A percentile compares a stretch with the other conserved stretches of the same genome.
These are phyloP conservation scores for Horisme vitalbata DNA, from an alignment of 2,888 invertebrate genomes.

Conservation along the genomic window DNA sequence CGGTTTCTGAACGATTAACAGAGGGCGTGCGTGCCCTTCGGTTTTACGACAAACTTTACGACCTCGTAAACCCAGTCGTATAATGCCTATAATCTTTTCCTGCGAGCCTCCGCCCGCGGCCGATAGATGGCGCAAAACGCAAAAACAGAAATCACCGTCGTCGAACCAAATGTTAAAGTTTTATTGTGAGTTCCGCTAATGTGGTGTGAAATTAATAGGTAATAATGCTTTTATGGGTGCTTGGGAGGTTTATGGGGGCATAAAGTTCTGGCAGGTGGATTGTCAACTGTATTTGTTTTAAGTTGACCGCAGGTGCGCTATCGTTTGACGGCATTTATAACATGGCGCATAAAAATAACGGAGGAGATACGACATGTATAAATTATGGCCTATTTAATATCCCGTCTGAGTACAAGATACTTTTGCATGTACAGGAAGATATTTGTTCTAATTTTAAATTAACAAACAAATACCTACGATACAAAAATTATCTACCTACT, in stretches of 20 bases:
- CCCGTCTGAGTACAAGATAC: constrained; percentile 14
- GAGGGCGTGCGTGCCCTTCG: constrained; percentile 82
- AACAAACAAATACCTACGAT: no score
- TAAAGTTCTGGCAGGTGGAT: constrained; percentile 73
- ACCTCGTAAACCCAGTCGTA: constrained; percentile 76
- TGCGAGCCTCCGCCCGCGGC: constrained; percentile 52
- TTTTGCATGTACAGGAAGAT: constrained; percentile 1
- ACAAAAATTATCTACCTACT: no score
- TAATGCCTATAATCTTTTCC: constrained; percentile 81
- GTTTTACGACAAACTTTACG: constrained; percentile 80
- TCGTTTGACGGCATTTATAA: constrained; percentile 49
- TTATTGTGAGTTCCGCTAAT: constrained; percentile 82
- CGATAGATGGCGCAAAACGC: constrained; percentile 75
- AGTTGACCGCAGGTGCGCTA: constrained; percentile 62
- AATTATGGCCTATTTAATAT: constrained; percentile 28
- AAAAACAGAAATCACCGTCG: constrained; percentile 75
- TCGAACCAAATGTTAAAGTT: constrained; percentile 75
- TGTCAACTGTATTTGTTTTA: constrained; percentile 69
- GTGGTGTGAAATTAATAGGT: constrained; percentile 83
- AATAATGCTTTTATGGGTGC: constrained; percentile 81
- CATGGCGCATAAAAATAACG: constrained; percentile 36
- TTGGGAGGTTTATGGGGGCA: constrained; percentile 74
- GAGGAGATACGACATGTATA: constrained; percentile 16
- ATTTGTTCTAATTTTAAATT: background rate
- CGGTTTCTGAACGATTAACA: constrained; percentile 82